A percentile compares a stretch with the other conserved stretches of the same genome.
These are phyloP conservation scores for Dorcus hopei DNA, from an alignment of 2,888 invertebrate genomes.

Conservation along the genomic window DNA sequence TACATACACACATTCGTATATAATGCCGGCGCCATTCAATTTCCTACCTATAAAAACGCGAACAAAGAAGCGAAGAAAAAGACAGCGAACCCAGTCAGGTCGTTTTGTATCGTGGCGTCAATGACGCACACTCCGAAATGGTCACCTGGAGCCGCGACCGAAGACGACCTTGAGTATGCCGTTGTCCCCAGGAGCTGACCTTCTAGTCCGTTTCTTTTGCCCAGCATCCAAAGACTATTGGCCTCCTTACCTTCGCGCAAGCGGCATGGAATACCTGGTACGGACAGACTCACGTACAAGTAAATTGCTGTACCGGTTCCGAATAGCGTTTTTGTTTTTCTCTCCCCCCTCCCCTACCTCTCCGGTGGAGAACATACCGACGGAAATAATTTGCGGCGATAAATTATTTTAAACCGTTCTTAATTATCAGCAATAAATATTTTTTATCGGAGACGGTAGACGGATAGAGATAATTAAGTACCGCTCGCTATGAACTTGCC, in stretches of 20 bases:
- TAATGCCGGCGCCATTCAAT: too few relatives aligned
- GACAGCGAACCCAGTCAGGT: not conserved
- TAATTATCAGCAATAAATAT: too few relatives aligned
- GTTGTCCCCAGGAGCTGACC: conserved; percentile 43
- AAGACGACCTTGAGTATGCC: conserved; percentile 41
- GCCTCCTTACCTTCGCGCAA: conserved; percentile 17
- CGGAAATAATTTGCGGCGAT: too few relatives aligned
- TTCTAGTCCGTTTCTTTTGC: conserved; percentile 32
- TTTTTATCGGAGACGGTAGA: too few relatives aligned
- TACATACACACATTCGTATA: too few relatives aligned
- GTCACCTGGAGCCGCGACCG: conserved; percentile 33
- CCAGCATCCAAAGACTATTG: conserved; percentile 21
- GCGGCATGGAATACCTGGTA: not conserved
- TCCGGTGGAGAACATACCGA: not conserved
- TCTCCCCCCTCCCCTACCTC: not conserved
- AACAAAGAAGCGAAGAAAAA: too few relatives aligned
- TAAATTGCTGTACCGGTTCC: not conserved
- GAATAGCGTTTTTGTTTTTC: not conserved
- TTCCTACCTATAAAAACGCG: too few relatives aligned
- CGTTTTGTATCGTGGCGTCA: conserved; percentile 3
- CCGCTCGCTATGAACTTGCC: too few relatives aligned
- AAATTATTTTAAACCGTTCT: too few relatives aligned
- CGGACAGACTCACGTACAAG: not conserved
- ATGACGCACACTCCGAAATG: conserved; percentile 23
- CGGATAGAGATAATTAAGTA: too few relatives aligned